phyloP scores from a whole-genome alignment of 2,888 invertebrate genomes.

The Eupithecia exiguata region DNA sequence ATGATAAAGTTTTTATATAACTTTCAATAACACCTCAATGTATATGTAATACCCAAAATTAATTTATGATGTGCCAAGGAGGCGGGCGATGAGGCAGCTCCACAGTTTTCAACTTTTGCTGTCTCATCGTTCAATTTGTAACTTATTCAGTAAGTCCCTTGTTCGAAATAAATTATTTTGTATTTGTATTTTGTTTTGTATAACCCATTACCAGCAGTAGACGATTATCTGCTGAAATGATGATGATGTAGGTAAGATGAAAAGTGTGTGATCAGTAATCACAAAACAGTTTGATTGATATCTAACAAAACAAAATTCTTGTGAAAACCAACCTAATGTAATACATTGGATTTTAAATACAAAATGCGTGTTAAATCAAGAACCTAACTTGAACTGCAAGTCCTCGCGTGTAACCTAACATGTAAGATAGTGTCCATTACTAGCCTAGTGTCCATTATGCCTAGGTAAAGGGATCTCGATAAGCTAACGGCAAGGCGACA shows the following conservation, averaged over 20 bases:
- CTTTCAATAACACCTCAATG: too few species aligned
- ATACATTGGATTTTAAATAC: neutral
- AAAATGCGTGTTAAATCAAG: conserved; percentile 6
- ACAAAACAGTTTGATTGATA: neutral
- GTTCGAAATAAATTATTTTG: too few species aligned
- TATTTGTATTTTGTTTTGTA: too few species aligned
- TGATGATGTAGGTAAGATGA: neutral
- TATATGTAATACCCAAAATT: too few species aligned
- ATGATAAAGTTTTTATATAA: too few species aligned
- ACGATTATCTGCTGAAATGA: neutral
- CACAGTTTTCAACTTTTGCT: too few species aligned
- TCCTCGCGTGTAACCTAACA: conserved; percentile 27
- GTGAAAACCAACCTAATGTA: neutral
- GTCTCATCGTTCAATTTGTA: too few species aligned
- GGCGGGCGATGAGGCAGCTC: too few species aligned
- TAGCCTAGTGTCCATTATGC: conserved; percentile 23
- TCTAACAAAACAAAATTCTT: neutral
- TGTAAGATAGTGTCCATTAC: conserved; percentile 28
- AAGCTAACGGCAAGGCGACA: conserved; percentile 43
- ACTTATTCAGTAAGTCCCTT: too few species aligned
- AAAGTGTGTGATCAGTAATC: neutral
- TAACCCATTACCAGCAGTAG: neutral
- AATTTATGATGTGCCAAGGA: too few species aligned
- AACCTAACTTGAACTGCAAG: neutral
- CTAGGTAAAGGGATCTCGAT: conserved; percentile 40